Conservation (phyloP, 2,797 vertebrate species). For the Peromyscus nudipes region DNA sequence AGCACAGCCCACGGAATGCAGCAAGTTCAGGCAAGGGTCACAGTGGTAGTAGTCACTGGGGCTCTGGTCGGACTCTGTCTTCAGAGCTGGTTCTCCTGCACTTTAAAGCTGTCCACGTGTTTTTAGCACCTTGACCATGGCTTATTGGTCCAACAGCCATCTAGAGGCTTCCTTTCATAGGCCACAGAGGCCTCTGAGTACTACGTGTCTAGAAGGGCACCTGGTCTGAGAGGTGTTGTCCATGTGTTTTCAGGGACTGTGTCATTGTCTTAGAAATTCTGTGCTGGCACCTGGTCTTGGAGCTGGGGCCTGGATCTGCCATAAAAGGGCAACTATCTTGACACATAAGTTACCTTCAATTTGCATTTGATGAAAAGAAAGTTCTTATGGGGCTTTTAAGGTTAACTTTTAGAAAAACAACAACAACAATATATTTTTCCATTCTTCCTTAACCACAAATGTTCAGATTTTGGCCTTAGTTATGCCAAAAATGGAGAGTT, state of each 20-base stretch:
- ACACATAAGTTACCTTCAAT: conserved; percentile 23
- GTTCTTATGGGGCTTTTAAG: background rate
- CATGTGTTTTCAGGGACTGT: background rate
- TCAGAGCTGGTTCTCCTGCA: background rate
- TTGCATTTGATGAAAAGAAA: conserved; percentile 26
- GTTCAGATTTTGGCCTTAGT: conserved; percentile 98
- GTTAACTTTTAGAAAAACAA: conserved; percentile 28
- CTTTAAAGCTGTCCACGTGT: background rate
- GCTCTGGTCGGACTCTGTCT: background rate
- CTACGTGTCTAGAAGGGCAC: background rate
- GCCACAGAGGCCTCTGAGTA: background rate
- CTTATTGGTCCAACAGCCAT: background rate
- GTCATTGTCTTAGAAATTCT: background rate
- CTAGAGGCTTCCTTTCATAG: background rate
- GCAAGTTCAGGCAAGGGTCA: background rate
- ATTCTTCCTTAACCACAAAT: conserved; percentile 90
- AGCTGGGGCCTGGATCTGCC: background rate
- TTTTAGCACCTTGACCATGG: background rate
- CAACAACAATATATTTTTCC: background rate
- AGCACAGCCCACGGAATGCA: background rate
- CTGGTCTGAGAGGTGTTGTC: background rate
- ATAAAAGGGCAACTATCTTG: background rate
- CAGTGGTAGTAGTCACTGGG: no score
- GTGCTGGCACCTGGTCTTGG: background rate
- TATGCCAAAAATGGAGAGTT: conserved; percentile 99